Base-by-base conservation (phyloP, 2,797 vertebrate genomes). In the Oreonectes daqikongensis region DNA sequence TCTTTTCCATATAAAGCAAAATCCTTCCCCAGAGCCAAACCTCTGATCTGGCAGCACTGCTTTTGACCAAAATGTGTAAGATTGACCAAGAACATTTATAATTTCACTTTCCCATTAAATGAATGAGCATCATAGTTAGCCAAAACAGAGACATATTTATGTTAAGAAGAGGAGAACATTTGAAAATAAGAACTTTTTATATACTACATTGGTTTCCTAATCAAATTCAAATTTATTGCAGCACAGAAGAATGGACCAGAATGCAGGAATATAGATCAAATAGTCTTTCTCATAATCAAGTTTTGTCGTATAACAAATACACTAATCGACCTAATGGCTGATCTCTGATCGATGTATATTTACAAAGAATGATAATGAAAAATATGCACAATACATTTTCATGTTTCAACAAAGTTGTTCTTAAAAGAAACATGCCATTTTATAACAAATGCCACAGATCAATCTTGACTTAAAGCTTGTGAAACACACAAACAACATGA, bases 1-100 rank as follows among this genome's bases (percentile, higher is more conserved):
- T 76, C 22, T 17, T 42, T 71, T 80, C 75, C 75, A 75, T 83
- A 83, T 75, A 79, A 79, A 79, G 78, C 63, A 73, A 77, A 78
- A 69, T n/a, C 35, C 40, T 60, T 73, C 40, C 20, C 26, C 61
- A 15, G 28, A 78, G 75, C 78, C 70, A 75, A 68, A 75, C 78
- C 75, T 72, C 81, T 52, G 75, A 61, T 74, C 38, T 83, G 71
- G 60, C 74, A 73, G 70, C 52, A 22, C 44, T 74, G 44, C 61
- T 79, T 79, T 64, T 68, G 66, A 75, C 81, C 57, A 73, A 69
- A 73, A 42, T 74, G 73, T 74, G 75, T 80, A 44, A 69, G 64
- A 79, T 77, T 69, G 50, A 64, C 69, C 73, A 60, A 65, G 69
- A 52, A 74, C 32, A 53, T 40, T 74, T 74, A 28, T 53, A 1